Percentiles rank a stretch among this genome's conserved stretches.
phyloP scores from a whole-genome alignment of 2,113 vertebrate genomes.

The Nansenia antarctica region DNA sequence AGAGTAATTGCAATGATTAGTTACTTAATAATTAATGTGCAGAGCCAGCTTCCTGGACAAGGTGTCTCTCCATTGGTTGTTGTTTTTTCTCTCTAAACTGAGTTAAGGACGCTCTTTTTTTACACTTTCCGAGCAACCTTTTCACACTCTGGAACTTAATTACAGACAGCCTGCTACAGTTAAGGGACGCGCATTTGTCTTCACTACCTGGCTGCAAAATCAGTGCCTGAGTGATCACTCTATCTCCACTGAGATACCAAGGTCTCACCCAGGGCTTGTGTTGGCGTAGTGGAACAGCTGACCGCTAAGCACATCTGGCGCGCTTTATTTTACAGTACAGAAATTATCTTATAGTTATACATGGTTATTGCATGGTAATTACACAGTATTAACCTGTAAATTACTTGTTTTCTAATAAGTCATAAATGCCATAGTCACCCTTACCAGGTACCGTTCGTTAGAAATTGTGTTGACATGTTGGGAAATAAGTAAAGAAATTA shows the following conservation, averaged over 20 bases:
- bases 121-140: slow-evolving; percentile 14
- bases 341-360: too few relatives aligned
- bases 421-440: too few relatives aligned
- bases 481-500: too few relatives aligned
- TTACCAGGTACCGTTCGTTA: too few relatives aligned
- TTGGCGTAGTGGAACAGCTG: not conserved
- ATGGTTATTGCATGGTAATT: too few relatives aligned
- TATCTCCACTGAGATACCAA: not conserved
- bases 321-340: too few relatives aligned
- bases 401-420: too few relatives aligned
- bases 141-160: slow-evolving; percentile 43
- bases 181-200: slow-evolving; percentile 46
- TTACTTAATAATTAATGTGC: slow-evolving; percentile 59
- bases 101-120: not conserved
- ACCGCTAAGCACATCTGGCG: too few relatives aligned
- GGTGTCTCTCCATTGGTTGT: slow-evolving; percentile 12
- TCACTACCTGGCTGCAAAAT: slow-evolving; percentile 14
- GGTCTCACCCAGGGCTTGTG: not conserved
- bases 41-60: slow-evolving; percentile 16
- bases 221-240: slow-evolving; percentile 28
- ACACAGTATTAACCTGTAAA: too few relatives aligned
- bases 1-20: slow-evolving; percentile 50
- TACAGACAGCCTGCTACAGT: slow-evolving; percentile 43
- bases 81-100: slow-evolving; percentile 11
- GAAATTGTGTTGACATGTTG: too few relatives aligned